phyloP scores from a whole-genome alignment of 2,888 invertebrate species.

The Epirrhoe alternata region DNA sequence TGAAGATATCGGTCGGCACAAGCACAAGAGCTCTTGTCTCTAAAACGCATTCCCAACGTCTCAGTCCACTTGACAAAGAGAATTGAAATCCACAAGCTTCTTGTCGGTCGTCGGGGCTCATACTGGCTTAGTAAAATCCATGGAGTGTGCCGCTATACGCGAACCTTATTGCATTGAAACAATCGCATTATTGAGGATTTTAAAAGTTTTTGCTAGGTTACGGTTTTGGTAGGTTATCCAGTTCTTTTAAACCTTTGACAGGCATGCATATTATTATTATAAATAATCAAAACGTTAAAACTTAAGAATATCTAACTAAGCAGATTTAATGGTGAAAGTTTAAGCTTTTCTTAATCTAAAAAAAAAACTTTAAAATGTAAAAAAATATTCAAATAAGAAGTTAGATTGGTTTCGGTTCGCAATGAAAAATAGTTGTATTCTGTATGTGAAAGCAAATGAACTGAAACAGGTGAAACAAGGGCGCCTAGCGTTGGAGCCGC shows the following conservation, averaged over 20 bases:
- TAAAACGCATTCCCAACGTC: constrained; percentile 64
- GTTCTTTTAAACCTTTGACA: neutral
- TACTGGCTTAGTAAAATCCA: constrained; percentile 60
- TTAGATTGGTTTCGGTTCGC: neutral
- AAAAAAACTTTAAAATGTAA: too few species aligned
- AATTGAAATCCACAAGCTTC: constrained; percentile 71
- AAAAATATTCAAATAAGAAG: neutral
- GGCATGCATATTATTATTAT: neutral
- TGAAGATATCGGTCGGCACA: constrained; percentile 61
- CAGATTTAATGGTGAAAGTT: too few species aligned
- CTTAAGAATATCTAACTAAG: too few species aligned
- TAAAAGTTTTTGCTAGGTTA: neutral
- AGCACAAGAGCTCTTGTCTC: constrained; percentile 65
- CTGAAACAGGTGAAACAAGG: constrained; percentile 22
- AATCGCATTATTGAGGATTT: constrained; percentile 3
- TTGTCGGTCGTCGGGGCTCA: constrained; percentile 61
- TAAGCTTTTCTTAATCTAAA: too few species aligned
- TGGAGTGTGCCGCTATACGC: constrained; percentile 25
- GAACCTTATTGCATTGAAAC: constrained; percentile 18
- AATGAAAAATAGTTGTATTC: constrained; percentile 5
- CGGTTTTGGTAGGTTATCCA: neutral
- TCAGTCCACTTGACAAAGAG: constrained; percentile 65
- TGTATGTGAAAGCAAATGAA: constrained; percentile 28
- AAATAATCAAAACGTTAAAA: too few species aligned
- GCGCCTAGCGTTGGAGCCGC: constrained; percentile 28